Conservation (phyloP, 2,888 invertebrate genomes). For the Pherbina coryleti region DNA sequence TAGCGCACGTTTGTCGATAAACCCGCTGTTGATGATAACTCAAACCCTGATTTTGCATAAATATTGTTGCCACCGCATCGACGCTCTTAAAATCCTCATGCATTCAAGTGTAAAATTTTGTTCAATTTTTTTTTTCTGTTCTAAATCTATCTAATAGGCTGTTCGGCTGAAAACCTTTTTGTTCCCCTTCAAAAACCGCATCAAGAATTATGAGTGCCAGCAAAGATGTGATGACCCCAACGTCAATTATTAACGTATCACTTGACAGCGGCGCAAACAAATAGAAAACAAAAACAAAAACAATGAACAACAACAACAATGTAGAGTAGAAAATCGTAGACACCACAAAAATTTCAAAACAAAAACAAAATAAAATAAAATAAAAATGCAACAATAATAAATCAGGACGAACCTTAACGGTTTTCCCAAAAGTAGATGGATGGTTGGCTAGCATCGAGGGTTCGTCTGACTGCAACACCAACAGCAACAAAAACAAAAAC, state of each 20-base stretch:
- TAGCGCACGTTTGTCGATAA: background rate
- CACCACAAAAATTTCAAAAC: conserved; percentile 29
- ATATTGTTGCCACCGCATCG: background rate
- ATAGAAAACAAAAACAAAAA: conserved; percentile 33
- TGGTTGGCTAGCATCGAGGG: background rate
- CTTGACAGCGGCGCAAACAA: conserved; percentile 56
- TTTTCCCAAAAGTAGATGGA: background rate
- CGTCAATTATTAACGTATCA: conserved; percentile 68
- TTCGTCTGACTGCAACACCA: background rate
- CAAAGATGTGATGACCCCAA: conserved; percentile 58
- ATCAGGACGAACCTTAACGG: conserved; percentile 32
- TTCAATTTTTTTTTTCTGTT: background rate
- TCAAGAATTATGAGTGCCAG: conserved; percentile 40
- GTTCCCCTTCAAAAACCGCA: conserved; percentile 38
- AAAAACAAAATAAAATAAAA: background rate
- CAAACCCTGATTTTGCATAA: conserved; percentile 12
- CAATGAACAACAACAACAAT: background rate
- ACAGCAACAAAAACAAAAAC: background rate
- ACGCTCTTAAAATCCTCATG: background rate
- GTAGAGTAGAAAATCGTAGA: conserved; percentile 7
- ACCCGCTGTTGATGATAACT: background rate
- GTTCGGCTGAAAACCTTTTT: background rate
- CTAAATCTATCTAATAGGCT: background rate
- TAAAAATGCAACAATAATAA: conserved; percentile 32
- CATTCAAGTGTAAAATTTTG: conserved; percentile 28